Base-by-base conservation (phyloP, 2,888 invertebrate genomes). In the Xylophagus ater region DNA sequence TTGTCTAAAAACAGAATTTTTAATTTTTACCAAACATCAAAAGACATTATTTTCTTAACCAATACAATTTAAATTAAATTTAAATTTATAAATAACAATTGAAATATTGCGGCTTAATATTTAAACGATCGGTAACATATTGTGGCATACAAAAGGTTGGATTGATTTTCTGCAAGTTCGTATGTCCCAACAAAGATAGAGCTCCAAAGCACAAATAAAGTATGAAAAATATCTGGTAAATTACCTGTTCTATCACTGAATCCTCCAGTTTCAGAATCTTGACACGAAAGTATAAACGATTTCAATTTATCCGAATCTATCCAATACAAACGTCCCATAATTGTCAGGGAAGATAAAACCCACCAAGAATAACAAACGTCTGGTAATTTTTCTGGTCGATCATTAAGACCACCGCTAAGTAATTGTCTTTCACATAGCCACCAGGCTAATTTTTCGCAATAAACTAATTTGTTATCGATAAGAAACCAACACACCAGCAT, bases 321-420 rank as follows among this genome's bases (percentile, higher is more conserved):
- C 94, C 96, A 99, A 63, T 94, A 86, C 38, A 94, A 72, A 43
- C 89, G 74, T 25, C 92, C 93, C 52, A 99, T 72, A 59, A 98
- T 94, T 23, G 84, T 78, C 9, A 99, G 68, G 0, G 96, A 92
- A 1, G 98, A 81, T 46, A 99, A 72, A n/a, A 99, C 98, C 98
- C 98, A 99, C 98, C 98, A 99, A 0, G 96, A 97, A 59, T 99
- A 99, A 60, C 98, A 99, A 3, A 99, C 87, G 62, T 99, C 98
- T 0, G 98, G 97, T 43, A 97, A 67, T 62, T 99, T 99, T 65
- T 99, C 98, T 0, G 98, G 98, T 40, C 98, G 73, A 1, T 97
- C 98, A 64, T 98, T 99, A 7, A 99, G 74, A 1, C 98, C 98
- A 8, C 98, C 98, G 15, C 92, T 92, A 3, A 89, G 86, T 47